A percentile compares a stretch with the other conserved stretches of the same genome.
Conservation (phyloP, 64 coral and sea anemone genomes). For the Trachythela sp. region DNA sequence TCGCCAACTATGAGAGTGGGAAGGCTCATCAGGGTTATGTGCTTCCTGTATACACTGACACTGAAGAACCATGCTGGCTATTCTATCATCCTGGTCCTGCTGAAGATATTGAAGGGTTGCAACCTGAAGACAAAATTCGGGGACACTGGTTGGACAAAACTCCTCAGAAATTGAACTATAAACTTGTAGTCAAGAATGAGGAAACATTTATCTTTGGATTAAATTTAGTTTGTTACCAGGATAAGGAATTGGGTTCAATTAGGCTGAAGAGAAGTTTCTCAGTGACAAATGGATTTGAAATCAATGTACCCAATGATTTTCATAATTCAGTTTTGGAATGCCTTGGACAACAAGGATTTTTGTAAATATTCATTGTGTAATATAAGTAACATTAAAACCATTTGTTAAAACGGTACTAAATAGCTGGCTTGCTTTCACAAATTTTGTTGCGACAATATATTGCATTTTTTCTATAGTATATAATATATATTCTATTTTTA, state of each 20-base stretch:
- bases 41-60: neutral
- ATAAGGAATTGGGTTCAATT: neutral
- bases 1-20: neutral
- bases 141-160: constrained; percentile 13
- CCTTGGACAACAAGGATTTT: too few species aligned
- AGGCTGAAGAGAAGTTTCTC: neutral
- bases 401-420: too few species aligned
- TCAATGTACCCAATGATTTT: neutral
- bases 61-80: neutral
- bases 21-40: neutral
- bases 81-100: constrained; percentile 1
- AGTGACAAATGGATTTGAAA: neutral
- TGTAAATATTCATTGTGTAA: too few species aligned
- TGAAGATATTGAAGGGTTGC: neutral
- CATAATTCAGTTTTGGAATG: neutral
- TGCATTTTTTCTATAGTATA: too few species aligned
- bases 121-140: neutral
- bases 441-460: too few species aligned
- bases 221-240: neutral
- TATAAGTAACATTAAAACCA: too few species aligned
- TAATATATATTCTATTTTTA: too few species aligned
- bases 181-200: neutral
- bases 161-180: neutral
- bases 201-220: neutral
- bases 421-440: too few species aligned